Conservation (phyloP, 2,113 vertebrate species). For the Gnathochromis pfefferi region DNA sequence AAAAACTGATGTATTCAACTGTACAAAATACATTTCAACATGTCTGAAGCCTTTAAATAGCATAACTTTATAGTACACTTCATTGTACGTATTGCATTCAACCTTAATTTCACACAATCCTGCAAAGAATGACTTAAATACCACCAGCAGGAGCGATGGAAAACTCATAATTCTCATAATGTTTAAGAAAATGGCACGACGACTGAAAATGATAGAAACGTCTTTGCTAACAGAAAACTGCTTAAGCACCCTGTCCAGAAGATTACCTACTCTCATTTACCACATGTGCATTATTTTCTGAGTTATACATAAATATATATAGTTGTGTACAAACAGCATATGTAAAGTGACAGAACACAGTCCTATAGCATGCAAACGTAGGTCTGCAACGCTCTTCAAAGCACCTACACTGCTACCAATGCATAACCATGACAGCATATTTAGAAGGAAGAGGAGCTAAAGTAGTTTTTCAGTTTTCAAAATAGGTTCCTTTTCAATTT, state of each 20-base stretch:
- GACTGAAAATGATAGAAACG: background rate
- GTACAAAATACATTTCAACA: background rate
- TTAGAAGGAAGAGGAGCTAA: background rate
- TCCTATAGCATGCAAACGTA: background rate
- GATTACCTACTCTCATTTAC: background rate
- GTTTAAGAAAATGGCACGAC: fast-evolving
- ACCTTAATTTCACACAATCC: background rate
- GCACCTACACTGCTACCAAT: background rate
- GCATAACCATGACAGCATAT: background rate
- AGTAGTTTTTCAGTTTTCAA: background rate
- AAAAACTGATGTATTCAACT: background rate
- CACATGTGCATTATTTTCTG: fast-evolving
- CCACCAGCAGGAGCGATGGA: background rate
- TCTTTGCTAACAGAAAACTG: background rate
- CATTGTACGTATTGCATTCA: background rate
- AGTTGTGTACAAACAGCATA: background rate
- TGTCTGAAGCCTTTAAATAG: background rate
- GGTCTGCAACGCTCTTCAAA: background rate
- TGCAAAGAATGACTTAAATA: background rate
- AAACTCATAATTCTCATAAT: background rate
- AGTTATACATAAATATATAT: background rate
- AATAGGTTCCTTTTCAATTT: background rate
- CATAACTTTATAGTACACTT: fast-evolving
- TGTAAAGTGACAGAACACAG: background rate
- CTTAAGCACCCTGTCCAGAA: fast-evolving